Evolutionary conservation across 2,113 vertebrate species (phyloP), one percentile per base, ranked within the genome.

Genomic region (Cyphomyrus plagiostoma): DNA sequence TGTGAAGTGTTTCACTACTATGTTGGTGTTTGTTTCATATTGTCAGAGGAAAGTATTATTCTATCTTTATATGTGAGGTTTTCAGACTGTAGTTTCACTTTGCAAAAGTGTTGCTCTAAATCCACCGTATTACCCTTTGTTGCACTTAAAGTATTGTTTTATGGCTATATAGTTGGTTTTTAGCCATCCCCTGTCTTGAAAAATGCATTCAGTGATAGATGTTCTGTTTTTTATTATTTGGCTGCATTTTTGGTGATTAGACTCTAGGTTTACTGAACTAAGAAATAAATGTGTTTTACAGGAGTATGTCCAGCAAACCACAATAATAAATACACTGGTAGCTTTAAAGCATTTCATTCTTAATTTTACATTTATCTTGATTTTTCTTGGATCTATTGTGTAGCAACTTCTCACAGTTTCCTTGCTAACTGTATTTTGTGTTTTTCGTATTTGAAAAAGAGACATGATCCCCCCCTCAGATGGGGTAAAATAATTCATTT

Each of bases 31-130:
- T 88, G n/a, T 80, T 80, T 53, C 45, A 85, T 88, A 92, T 93
- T 92, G 88, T 93, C 90, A 92, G 88, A 90, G 89, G 86, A 91
- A 95, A 96, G 95, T 95, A 93, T 95, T 95, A 95, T 91, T 91
- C 58, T 70, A 77, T 70, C 82, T 90, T 93, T 89, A 92, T 30
- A 86, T 92, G 91, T 94, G 80, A 90, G 89, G 90, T 92, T 84
- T 89, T 88, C 85, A 89, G 88, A 91, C 88, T 92, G 86, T 89
- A 52, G 88, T 91, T 62, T 89, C 30, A 42, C 17, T 66, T 88
- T 84, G 50, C 50, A 87, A 66, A 84, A 89, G 89, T 91, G 86
- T 88, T 89, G 84, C 52, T 50, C 90, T 89, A 88, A 89, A 89
- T 88, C 49, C 62, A 89, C 91, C 74, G 90, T 93, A 90, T 92